Conservation (phyloP, 2,113 vertebrate genomes). For the Pleuronectes platessa region DNA sequence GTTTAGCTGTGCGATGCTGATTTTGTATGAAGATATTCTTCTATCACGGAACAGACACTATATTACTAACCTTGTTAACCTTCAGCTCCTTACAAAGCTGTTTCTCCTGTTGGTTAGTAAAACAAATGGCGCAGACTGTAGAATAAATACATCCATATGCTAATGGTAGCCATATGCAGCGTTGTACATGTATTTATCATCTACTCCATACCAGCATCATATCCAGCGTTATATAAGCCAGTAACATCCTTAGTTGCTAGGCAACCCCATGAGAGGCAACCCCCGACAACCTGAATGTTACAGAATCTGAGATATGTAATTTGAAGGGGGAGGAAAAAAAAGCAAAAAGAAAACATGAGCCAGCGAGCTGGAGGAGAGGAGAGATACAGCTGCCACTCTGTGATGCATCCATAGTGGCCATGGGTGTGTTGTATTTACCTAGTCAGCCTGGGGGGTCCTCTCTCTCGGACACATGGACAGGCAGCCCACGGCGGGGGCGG, state of each 20-base stretch:
- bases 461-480: constrained; percentile 88
- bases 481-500: constrained; percentile 85
- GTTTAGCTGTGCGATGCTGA: constrained; percentile 11
- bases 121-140: constrained; percentile 31
- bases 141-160: constrained; percentile 66
- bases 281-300: constrained; percentile 73
- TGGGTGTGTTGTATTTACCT: constrained; percentile 87
- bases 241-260: constrained; percentile 79
- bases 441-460: constrained; percentile 90
- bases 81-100: background rate
- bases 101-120: constrained; percentile 20
- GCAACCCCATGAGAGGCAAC: constrained; percentile 73
- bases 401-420: constrained; percentile 58
- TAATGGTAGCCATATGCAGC: constrained; percentile 50
- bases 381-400: constrained; percentile 63
- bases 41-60: background rate
- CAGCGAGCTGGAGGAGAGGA: constrained; percentile 68
- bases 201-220: constrained; percentile 59
- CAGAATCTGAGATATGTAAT: constrained; percentile 72
- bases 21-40: background rate
- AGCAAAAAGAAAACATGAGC: constrained; percentile 63
- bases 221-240: constrained; percentile 61
- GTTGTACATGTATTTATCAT: constrained; percentile 61
- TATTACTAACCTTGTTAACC: background rate
- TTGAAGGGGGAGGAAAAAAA: constrained; percentile 56